Evolutionary conservation across 2,888 invertebrate genomes (phyloP).

Genomic region (Trachelus troglodyta): DNA sequence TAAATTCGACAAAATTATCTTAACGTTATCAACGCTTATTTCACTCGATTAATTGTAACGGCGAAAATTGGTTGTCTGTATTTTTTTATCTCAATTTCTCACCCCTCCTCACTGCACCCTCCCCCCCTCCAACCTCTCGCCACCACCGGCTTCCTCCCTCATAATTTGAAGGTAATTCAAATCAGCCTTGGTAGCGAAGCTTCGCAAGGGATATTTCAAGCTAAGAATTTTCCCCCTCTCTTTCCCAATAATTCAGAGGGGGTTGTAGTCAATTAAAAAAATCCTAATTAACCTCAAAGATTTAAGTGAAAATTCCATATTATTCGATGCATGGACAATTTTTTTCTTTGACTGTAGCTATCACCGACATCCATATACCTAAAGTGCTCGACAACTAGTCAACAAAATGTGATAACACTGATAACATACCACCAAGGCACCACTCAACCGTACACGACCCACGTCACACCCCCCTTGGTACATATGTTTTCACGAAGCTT

Average conservation of each 20-base stretch:
- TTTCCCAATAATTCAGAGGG: background rate
- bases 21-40: slow-evolving; percentile 22
- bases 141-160: background rate
- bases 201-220: background rate
- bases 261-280: background rate
- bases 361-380: background rate
- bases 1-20: background rate
- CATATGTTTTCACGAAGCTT: slow-evolving; percentile 28
- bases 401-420: background rate
- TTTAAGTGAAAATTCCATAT: background rate
- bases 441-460: background rate
- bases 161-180: background rate
- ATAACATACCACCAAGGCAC: background rate
- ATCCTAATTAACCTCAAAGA: background rate
- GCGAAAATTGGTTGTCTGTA: slow-evolving; percentile 17
- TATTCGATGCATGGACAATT: background rate
- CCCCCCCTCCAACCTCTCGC: background rate
- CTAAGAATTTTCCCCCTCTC: background rate
- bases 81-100: slow-evolving; percentile 23
- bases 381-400: background rate
- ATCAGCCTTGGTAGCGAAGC: background rate
- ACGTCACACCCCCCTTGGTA: background rate
- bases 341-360: background rate
- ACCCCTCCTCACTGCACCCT: background rate
- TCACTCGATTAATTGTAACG: slow-evolving; percentile 31